phyloP scores from a whole-genome alignment of 2,113 vertebrate species.

The Oncorhynchus tshawytscha region DNA sequence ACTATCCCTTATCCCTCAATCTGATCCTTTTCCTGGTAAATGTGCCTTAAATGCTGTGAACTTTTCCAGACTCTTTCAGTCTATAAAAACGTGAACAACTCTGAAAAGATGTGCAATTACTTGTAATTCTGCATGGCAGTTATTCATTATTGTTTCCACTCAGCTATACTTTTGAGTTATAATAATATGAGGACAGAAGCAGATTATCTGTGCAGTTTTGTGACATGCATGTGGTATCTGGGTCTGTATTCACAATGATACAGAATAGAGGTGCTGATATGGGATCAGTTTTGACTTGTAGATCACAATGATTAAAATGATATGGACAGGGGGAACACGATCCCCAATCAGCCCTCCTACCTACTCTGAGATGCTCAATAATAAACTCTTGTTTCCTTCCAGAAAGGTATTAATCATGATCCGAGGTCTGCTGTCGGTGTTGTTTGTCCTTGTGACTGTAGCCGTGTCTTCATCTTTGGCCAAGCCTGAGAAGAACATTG shows the following conservation, averaged over 20 bases:
- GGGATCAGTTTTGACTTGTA: not conserved
- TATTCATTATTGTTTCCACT: not conserved
- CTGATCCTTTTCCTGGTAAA: not conserved
- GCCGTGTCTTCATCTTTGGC: slow-evolving; percentile 73
- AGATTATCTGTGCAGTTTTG: not conserved
- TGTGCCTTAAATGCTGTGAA: not conserved
- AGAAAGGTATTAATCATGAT: slow-evolving; percentile 73
- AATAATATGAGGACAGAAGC: not conserved
- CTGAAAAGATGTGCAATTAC: not conserved
- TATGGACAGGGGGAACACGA: not conserved
- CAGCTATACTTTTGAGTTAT: not conserved
- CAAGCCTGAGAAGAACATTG: slow-evolving; percentile 75
- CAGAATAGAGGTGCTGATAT: too few relatives aligned
- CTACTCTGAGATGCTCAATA: not conserved
- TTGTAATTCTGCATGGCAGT: not conserved
- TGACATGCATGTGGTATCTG: too few relatives aligned
- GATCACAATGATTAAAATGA: too few relatives aligned
- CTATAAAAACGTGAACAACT: not conserved
- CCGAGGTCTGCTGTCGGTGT: slow-evolving; percentile 63
- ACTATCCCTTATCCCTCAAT: not conserved
- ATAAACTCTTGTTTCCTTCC: slow-evolving; percentile 3
- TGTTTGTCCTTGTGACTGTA: slow-evolving; percentile 76
- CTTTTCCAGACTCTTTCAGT: not conserved
- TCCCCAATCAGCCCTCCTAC: not conserved
- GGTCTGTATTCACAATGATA: too few relatives aligned